These are phyloP conservation scores for Alosa sapidissima DNA, from an alignment of 2,797 vertebrate species.

Conservation along the genomic window DNA sequence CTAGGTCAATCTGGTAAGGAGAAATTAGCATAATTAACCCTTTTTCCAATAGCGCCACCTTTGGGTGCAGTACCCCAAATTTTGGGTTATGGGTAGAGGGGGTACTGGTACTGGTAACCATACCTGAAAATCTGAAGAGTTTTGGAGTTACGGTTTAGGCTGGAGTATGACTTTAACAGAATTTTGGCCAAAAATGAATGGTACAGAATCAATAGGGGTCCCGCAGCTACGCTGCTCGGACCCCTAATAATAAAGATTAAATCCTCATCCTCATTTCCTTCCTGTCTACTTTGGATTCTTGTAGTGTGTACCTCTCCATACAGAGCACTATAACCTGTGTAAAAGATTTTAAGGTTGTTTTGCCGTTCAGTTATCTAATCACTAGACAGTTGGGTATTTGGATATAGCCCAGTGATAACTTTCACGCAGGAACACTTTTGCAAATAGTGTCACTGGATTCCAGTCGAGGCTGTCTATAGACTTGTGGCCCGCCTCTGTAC, in stretches of 20 bases:
- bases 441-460: constrained; percentile 7
- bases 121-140: too few species aligned
- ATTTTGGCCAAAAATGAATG: too few species aligned
- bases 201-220: too few species aligned
- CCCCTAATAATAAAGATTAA: not conserved
- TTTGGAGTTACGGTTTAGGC: too few species aligned
- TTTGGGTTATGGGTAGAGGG: too few species aligned
- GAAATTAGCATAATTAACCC: too few species aligned
- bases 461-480: not conserved
- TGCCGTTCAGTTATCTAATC: constrained; percentile 31
- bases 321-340: not conserved
- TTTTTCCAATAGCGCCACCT: too few species aligned
- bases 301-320: not conserved
- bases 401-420: constrained; percentile 37
- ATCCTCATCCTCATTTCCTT: not conserved
- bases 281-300: not conserved
- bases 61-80: too few species aligned
- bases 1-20: too few species aligned
- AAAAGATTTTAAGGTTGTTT: not conserved
- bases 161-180: too few species aligned
- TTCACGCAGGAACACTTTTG: constrained; percentile 22
- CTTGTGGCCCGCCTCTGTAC: not conserved
- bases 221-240: too few species aligned
- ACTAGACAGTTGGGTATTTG: constrained; percentile 40
- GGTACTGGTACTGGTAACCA: too few species aligned